Evolutionary conservation across 2,797 vertebrate genomes (phyloP), one percentile per base, ranked within the genome.

Genomic region (Microchirus variegatus): DNA sequence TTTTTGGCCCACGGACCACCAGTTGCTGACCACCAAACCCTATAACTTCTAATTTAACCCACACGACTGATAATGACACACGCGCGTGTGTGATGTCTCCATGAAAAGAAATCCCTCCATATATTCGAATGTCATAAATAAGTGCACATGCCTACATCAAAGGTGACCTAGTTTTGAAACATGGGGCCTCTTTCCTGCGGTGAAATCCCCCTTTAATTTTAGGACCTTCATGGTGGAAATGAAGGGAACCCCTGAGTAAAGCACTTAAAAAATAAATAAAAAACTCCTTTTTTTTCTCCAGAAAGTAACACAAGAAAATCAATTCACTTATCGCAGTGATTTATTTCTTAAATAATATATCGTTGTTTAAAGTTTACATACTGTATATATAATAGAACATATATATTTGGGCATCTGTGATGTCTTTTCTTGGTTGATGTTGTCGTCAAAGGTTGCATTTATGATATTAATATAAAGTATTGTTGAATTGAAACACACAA

Each of bases 141-240:
- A 58, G 8, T 38, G 5, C 17, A 40, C 11, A 46, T 26, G 9
- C 35, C 18, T 10, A 19, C 4, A 31, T 19, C 9, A 48, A 43
- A 58, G 1, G 13, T 15, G 51, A 50, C 49, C 36, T 37, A 26
- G 22, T 7, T 63, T 38, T 10, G 26, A 17, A 11, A 48, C 50
- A 26, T 49, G 11, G 8, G 8, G 11, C 18, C 9, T 3, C 1
- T 49, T 31, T 49, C 49, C n/a, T 19, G 35, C 14, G 3, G 10
- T 26, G 7, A 60, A 45, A 50, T 19, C 8, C n/a, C 51, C 35
- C 42, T 64, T 31, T 55, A 43, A 43, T 14, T 26, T 10, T 7
- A 13, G 18, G 38, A 19, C 51, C 37, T 14, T 18, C 0, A 10
- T 44, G 53, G 7, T 10, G 43, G 41, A 15, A 15, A 31, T 56